phyloP scores from a whole-genome alignment of 2,888 invertebrate species.

The Diplolepis rosae region DNA sequence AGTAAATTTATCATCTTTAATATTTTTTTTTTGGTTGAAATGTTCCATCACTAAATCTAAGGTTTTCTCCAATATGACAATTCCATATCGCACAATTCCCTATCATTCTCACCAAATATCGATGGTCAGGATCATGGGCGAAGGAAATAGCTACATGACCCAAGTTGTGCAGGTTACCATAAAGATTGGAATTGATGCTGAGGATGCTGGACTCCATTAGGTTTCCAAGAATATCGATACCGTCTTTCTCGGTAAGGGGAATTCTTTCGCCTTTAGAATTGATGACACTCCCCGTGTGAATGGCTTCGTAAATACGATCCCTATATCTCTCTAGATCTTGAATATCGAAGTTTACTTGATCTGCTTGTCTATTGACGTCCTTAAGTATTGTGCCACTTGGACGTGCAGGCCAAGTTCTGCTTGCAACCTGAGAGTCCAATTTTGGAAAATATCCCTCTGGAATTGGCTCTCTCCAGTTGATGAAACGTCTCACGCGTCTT shows the following conservation, averaged over 20 bases:
- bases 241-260: slow-evolving; percentile 79
- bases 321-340: slow-evolving; percentile 85
- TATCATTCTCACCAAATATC: slow-evolving; percentile 77
- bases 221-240: slow-evolving; percentile 87
- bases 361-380: slow-evolving; percentile 81
- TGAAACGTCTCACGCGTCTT: slow-evolving; percentile 78
- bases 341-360: slow-evolving; percentile 81
- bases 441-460: slow-evolving; percentile 89
- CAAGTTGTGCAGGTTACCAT: slow-evolving; percentile 89
- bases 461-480: slow-evolving; percentile 82
- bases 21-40: too few species aligned
- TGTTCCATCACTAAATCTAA: too few species aligned
- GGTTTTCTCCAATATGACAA: too few species aligned
- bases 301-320: slow-evolving; percentile 82
- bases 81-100: too few species aligned
- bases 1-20: too few species aligned
- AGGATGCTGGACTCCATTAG: slow-evolving; percentile 83
- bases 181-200: slow-evolving; percentile 81
- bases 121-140: slow-evolving; percentile 87
- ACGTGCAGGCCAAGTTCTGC: slow-evolving; percentile 85
- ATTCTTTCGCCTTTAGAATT: slow-evolving; percentile 77
- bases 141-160: slow-evolving; percentile 87
- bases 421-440: slow-evolving; percentile 85
- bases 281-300: slow-evolving; percentile 79
- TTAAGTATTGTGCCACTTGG: slow-evolving; percentile 76